Percentiles rank a stretch among this genome's conserved stretches.
These are phyloP conservation scores for Cebus imitator DNA, from an alignment of 2,113 vertebrate species.

Conservation along the genomic window DNA sequence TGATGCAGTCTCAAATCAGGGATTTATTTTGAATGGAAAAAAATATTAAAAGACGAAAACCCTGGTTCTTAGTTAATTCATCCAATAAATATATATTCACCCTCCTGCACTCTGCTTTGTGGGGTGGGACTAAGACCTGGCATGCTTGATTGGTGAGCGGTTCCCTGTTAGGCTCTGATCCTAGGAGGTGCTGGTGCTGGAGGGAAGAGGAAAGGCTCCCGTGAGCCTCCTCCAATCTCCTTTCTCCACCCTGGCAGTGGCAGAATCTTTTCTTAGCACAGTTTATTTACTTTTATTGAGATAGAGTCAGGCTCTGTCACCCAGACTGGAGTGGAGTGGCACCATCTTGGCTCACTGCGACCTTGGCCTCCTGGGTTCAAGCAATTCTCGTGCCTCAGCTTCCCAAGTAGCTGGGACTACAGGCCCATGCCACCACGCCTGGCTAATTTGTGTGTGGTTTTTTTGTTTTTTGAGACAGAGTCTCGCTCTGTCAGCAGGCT, in stretches of 20 bases:
- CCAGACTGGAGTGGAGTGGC: too few relatives aligned
- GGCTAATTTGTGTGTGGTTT: too few relatives aligned
- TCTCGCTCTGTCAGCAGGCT: too few relatives aligned
- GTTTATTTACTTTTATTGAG: too few relatives aligned
- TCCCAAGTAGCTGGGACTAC: too few relatives aligned
- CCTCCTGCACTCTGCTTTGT: background rate
- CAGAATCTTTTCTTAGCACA: background rate
- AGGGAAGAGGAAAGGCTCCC: background rate
- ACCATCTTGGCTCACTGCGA: too few relatives aligned
- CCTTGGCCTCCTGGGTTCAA: too few relatives aligned
- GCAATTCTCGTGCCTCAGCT: too few relatives aligned
- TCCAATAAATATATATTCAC: background rate
- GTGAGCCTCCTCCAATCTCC: background rate
- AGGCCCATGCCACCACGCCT: too few relatives aligned
- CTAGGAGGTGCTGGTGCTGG: accelerated
- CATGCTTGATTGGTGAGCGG: background rate
- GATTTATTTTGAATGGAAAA: background rate
- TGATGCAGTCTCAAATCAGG: background rate
- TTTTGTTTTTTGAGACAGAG: too few relatives aligned
- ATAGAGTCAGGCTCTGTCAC: too few relatives aligned
- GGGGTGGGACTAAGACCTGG: background rate
- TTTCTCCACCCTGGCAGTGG: background rate
- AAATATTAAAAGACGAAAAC: background rate
- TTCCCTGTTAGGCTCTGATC: too few relatives aligned
- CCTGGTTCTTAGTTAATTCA: background rate